Conservation (phyloP, 2,888 invertebrate species). For the Eupithecia dodoneata region DNA sequence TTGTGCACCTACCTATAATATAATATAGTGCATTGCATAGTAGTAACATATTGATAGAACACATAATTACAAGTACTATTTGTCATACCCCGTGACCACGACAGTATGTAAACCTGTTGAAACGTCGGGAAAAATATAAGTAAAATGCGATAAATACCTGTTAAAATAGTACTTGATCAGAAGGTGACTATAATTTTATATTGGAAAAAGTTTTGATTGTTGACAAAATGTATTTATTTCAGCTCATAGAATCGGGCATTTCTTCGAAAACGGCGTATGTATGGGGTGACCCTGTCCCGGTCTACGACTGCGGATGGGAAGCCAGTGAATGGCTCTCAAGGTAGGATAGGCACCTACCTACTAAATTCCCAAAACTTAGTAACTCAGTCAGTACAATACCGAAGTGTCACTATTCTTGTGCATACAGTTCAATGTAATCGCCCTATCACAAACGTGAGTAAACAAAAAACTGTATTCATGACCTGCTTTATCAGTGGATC, state of each 20-base stretch:
- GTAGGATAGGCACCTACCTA: conserved; percentile 47
- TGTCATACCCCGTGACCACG: no score
- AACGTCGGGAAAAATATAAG: no score
- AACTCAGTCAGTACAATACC: background rate
- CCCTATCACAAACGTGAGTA: conserved; percentile 5
- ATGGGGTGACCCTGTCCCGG: conserved; percentile 84
- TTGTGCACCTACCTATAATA: no score
- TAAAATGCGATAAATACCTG: no score
- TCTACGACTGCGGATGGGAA: conserved; percentile 89
- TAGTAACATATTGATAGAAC: no score
- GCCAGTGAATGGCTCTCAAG: conserved; percentile 89
- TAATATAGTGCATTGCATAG: no score
- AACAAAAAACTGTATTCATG: conserved; percentile 30
- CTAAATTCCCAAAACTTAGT: background rate
- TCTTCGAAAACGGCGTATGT: conserved; percentile 74
- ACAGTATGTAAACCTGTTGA: no score
- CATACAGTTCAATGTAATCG: conserved; percentile 6
- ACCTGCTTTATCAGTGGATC: conserved; percentile 33
- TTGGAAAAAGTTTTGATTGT: background rate
- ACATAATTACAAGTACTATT: no score
- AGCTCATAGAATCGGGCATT: conserved; percentile 58
- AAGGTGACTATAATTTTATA: no score
- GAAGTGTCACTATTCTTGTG: background rate
- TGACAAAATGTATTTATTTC: conserved; percentile 20
- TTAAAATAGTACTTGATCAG: no score